Evolutionary conservation across 2,797 vertebrate genomes (phyloP).

Genomic region (Masticophis lateralis): DNA sequence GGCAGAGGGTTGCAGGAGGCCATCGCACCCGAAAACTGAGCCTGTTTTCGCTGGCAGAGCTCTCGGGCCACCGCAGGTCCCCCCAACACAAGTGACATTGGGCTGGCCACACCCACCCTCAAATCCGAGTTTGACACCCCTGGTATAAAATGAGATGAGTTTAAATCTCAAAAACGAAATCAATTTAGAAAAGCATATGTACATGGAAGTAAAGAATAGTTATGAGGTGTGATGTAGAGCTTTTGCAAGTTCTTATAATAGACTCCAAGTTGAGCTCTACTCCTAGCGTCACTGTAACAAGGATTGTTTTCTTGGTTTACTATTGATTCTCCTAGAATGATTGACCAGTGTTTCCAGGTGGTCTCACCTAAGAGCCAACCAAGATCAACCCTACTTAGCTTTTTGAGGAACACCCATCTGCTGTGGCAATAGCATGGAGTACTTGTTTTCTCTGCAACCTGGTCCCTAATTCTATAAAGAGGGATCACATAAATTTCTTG

Average conservation of each 20-base stretch:
- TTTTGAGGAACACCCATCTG: not conserved
- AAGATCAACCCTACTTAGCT: not conserved
- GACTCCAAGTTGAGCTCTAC: not conserved
- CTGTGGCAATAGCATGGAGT: not conserved
- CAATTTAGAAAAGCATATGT: not conserved
- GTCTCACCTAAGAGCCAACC: not conserved
- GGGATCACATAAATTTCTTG: not conserved
- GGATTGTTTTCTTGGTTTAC: not conserved
- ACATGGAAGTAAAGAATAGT: not conserved
- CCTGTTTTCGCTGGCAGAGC: no score
- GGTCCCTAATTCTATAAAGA: not conserved
- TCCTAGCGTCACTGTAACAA: not conserved
- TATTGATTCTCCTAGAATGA: not conserved
- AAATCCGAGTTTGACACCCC: no score
- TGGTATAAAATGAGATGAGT: not conserved
- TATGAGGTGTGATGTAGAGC: not conserved
- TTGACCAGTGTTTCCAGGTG: not conserved
- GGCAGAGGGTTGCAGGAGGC: no score
- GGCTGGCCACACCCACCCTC: no score
- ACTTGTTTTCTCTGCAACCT: not conserved
- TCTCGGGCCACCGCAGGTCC: no score
- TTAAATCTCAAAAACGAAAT: not conserved
- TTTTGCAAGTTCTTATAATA: not conserved
- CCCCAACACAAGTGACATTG: no score
- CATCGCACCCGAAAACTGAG: accelerated